Base-by-base conservation (phyloP, 2,888 invertebrate genomes). In the Encarsia formosa region DNA sequence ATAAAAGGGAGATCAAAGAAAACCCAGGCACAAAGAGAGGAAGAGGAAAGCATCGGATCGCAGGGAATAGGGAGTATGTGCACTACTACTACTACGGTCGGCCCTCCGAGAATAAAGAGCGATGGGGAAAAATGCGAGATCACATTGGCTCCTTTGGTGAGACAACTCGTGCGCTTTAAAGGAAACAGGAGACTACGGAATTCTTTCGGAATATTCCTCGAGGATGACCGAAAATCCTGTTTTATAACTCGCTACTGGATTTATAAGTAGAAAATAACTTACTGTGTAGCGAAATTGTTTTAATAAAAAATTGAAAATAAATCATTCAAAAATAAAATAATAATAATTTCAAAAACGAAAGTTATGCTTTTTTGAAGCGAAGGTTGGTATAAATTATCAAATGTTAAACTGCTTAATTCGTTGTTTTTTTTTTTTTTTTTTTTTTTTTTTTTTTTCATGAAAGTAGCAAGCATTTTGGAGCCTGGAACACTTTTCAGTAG, bases 1-100 rank as follows among this genome's bases (percentile, higher is more conserved):
- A 51, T 54, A 44, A 49, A 51, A 43, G 48, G 20, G 43, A 50
- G 44, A 49, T 54, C 45, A 49, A 54, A 54, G 37, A 24, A 43
- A 5, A 35, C 16, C 35, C 9, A 15, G 19, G 26, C 26, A 38
- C 29, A 46, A 45, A 50, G 32, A 49, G 20, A 29, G 18, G 8
- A 20, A 39, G 22, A 37, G 38, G 23, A 43, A 34, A 49, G 31
- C 40, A 8, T 11, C 16, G 43, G 40, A n/a, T 5, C n/a, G 15
- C 32, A 13, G n/a, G n/a, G 32, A 32, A 4, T 13, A 32, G n/a
- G 15, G 5, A 13, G 32, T n/a, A 13, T 13, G 32, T 32, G n/a
- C 5, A 5, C 26, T 26, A 5, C 11, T 26, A 5, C 11, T 26
- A 8, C 5, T 26, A 5, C 26, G 8, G 11, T 26, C 26, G 6